Conservation (phyloP, 2,888 invertebrate genomes). For the Branchinecta sandiegonensis region DNA sequence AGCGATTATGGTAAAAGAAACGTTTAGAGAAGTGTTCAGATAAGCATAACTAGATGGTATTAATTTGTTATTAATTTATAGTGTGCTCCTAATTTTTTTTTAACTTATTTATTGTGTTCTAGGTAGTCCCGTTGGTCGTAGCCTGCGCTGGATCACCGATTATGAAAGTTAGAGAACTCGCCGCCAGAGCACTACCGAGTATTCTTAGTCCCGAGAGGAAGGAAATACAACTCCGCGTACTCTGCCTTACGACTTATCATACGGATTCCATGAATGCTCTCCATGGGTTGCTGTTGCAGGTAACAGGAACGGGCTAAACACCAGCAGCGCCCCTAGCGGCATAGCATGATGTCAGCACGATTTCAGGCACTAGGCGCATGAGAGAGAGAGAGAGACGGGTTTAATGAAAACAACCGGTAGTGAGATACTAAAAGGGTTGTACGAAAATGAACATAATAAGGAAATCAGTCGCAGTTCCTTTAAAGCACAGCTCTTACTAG, state of each 20-base stretch:
- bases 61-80: not conserved
- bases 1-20: no score
- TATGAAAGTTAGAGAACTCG: not conserved
- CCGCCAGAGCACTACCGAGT: not conserved
- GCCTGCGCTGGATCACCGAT: not conserved
- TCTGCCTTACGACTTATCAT: not conserved
- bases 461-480: no score
- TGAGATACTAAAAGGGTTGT: no score
- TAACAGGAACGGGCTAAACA: not conserved
- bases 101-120: not conserved
- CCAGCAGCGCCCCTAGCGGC: no score
- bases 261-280: not conserved
- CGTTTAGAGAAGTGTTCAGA: no score
- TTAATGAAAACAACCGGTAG: no score
- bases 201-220: not conserved
- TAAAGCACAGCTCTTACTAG: no score
- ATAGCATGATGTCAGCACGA: no score
- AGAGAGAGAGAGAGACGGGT: no score
- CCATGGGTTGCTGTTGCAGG: conserved; percentile 3
- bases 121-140: not conserved
- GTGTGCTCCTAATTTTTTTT: not conserved
- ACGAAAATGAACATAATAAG: no score
- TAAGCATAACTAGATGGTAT: no score
- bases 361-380: no score
- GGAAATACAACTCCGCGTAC: not conserved